phyloP scores from a whole-genome alignment of 2,797 vertebrate species.

The Taeniopygia guttata region DNA sequence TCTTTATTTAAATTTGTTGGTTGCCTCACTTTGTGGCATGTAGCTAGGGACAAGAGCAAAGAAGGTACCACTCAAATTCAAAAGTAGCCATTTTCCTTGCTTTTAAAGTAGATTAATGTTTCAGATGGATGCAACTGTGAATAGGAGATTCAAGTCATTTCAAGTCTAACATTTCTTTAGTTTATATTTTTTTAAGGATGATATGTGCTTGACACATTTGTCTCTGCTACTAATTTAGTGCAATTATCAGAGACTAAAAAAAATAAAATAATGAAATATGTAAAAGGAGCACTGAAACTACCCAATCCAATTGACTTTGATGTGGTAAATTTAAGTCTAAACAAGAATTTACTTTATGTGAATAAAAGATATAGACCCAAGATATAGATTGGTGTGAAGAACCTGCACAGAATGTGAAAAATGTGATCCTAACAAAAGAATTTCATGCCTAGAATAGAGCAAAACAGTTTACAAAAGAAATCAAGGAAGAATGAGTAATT shows the following conservation, averaged over 20 bases:
- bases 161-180: not conserved
- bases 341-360: not conserved
- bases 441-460: not conserved
- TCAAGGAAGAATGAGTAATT: not conserved
- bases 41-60: not conserved
- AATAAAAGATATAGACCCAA: not conserved
- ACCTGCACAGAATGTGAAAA: not conserved
- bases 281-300: not conserved
- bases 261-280: not conserved
- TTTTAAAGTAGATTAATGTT: not conserved
- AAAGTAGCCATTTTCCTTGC: not conserved
- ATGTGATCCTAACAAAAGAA: not conserved
- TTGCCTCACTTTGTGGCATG: not conserved
- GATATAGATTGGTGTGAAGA: not conserved
- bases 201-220: not conserved
- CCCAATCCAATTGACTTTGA: not conserved
- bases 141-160: not conserved
- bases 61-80: not conserved
- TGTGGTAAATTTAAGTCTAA: not conserved
- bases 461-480: not conserved
- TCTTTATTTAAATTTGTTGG: slow-evolving; percentile 46
- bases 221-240: not conserved
- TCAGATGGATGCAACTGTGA: not conserved
- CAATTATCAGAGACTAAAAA: not conserved
- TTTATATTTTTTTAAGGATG: not conserved